Evolutionary conservation across 2,888 invertebrate species (phyloP).

Genomic region (Rhimphoctona megacephalus): DNA sequence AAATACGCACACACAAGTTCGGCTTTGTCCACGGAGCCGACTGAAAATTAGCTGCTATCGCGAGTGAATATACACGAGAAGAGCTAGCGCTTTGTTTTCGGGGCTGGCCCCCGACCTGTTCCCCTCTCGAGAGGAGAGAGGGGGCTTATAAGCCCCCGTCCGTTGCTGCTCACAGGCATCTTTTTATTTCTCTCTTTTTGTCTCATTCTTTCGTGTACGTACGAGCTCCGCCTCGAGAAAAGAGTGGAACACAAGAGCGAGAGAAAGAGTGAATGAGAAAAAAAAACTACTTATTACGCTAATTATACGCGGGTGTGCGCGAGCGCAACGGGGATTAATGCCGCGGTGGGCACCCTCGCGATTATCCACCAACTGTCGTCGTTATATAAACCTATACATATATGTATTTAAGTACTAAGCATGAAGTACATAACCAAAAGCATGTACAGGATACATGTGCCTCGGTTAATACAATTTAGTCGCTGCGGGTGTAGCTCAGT

Average conservation of each 20-base stretch:
- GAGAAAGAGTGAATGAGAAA: conserved; percentile 44
- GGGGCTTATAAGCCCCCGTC: conserved; percentile 62
- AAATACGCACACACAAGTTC: conserved; percentile 64
- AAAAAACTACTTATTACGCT: conserved; percentile 84
- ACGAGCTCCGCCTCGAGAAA: conserved; percentile 76
- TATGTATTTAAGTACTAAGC: conserved; percentile 22
- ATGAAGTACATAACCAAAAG: conserved; percentile 26
- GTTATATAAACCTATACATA: conserved; percentile 30
- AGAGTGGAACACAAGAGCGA: conserved; percentile 11
- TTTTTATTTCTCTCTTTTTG: conserved; percentile 28
- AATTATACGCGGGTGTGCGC: conserved; percentile 82
- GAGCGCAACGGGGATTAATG: conserved; percentile 69
- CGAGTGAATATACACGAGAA: conserved; percentile 41
- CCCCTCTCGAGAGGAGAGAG: neutral
- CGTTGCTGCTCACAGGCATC: conserved; percentile 38
- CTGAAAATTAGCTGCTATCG: conserved; percentile 83
- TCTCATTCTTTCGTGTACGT: conserved; percentile 23
- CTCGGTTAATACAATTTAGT: conserved; percentile 51
- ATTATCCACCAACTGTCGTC: conserved; percentile 82
- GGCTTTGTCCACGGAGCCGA: conserved; percentile 79
- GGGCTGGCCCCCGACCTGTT: conserved; percentile 68
- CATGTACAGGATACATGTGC: conserved; percentile 43
- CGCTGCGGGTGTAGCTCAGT: conserved; percentile 34
- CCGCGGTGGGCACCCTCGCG: conserved; percentile 70
- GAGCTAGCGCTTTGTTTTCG: conserved; percentile 82